These are phyloP conservation scores for Calyptomena viridis DNA, from an alignment of 2,113 vertebrate species.

Conservation along the genomic window DNA sequence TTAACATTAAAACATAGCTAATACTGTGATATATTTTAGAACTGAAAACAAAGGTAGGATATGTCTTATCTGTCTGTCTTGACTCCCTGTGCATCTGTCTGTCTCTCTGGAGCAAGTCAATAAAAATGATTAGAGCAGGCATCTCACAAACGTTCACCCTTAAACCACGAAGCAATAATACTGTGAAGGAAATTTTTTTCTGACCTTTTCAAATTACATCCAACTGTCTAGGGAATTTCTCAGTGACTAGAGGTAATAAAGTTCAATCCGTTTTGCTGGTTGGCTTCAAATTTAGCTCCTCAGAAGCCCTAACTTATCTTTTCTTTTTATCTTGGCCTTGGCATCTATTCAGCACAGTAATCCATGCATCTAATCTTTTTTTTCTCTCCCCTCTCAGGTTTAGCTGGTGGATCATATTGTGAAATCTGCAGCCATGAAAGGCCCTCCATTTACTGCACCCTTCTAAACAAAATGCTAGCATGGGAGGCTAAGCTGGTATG, in stretches of 20 bases:
- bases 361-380: conserved; percentile 73
- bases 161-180: conserved; percentile 76
- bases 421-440: conserved; percentile 71
- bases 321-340: conserved; percentile 76
- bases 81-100: conserved; percentile 67
- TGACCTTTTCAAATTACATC: conserved; percentile 85
- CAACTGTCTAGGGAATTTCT: conserved; percentile 81
- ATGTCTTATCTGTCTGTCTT: conserved; percentile 64
- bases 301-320: conserved; percentile 73
- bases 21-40: conserved; percentile 33
- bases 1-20: conserved; percentile 50
- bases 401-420: conserved; percentile 73
- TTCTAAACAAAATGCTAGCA: conserved; percentile 71
- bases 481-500: conserved; percentile 67
- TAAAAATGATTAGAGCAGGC: conserved; percentile 78
- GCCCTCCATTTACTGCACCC: conserved; percentile 60
- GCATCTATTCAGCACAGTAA: conserved; percentile 75
- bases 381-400: conserved; percentile 50
- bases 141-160: conserved; percentile 74
- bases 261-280: conserved; percentile 80
- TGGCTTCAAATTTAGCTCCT: conserved; percentile 79
- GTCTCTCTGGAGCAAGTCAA: conserved; percentile 76
- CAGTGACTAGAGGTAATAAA: conserved; percentile 81
- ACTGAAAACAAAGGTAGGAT: conserved; percentile 42
- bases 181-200: conserved; percentile 74